Conservation (phyloP, 2,888 invertebrate species). For the Oscheius sp. region DNA sequence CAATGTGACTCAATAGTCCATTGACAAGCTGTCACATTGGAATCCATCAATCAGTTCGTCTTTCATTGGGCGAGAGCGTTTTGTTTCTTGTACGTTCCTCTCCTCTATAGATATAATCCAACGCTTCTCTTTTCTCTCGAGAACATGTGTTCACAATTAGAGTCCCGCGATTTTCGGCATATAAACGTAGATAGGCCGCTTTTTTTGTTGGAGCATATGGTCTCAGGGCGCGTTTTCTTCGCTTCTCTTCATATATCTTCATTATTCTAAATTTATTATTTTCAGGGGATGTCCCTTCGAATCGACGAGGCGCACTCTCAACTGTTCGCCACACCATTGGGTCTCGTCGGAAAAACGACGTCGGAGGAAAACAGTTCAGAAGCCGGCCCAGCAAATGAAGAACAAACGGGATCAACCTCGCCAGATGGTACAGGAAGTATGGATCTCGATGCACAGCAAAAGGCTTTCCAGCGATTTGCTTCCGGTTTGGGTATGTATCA, state of each 20-base stretch:
- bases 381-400: constrained; percentile 1
- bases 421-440: constrained; percentile 36
- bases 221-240: not conserved
- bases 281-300: constrained; percentile 27
- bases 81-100: not conserved
- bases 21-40: constrained; percentile 21
- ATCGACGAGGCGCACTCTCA: constrained; percentile 28
- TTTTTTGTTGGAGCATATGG: not conserved
- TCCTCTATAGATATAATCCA: not conserved
- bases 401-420: constrained; percentile 9
- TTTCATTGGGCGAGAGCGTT: constrained; percentile 1
- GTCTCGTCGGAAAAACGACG: constrained; percentile 2
- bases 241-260: constrained; percentile 1
- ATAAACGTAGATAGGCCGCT: constrained; percentile 26
- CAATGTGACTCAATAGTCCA: too few species aligned
- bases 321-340: constrained; percentile 17
- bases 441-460: constrained; percentile 61
- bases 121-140: not conserved
- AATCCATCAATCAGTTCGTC: constrained; percentile 13
- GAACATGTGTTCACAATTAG: constrained; percentile 35
- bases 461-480: constrained; percentile 59
- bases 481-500: constrained; percentile 31
- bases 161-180: constrained; percentile 28
- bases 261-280: not conserved
- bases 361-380: not conserved